Base-by-base conservation (phyloP, 2,888 invertebrate species). In the Epistrophe grossulariae region DNA sequence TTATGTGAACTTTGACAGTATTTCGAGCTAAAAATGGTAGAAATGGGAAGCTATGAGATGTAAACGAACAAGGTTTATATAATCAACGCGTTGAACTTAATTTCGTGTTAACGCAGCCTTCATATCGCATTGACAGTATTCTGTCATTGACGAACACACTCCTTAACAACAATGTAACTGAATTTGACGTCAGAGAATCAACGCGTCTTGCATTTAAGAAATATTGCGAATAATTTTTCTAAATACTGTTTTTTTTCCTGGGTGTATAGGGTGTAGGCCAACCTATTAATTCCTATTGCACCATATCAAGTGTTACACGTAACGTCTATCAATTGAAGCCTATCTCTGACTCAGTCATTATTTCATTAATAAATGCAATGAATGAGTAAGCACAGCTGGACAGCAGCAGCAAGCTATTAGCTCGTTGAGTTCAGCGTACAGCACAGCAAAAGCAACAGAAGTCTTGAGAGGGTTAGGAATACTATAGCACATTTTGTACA, bases 311-410 rank as follows among this genome's bases (percentile, higher is more conserved):
- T 74, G 57, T 28, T 70, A 78, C 83, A 79, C 79, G 76, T 62
- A 62, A 76, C 66, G 84, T 84, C 80, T 80, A 77, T 77, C 79
- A 80, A 84, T 80, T 80, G 79, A 84, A 71, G 66, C 57, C 76
- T 24, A 24, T 55, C n/a, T 50, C 84, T 57, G 62, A 79, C 74
- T 84, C 74, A 70, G 76, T 64, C 79, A 62, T 62, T 62, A 62
- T 62, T 62, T 70, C 70, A 84, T 80, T 84, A 76, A 84, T 80
- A 77, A 84, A 84, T 77, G 76, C 71, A 80, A 71, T 72, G 59
- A 80, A 80, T 84, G 80, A 84, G 76, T 68, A 84, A 76, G 80
- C 84, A 64, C 80, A 80, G 84, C 84, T 84, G 80, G 80, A 55
- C 79, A 68, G 15, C 50, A 19, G n/a, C 66, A 31, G 28, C 55